These are phyloP conservation scores for Halictus ligatus DNA, from an alignment of 2,888 invertebrate species.

Conservation along the genomic window DNA sequence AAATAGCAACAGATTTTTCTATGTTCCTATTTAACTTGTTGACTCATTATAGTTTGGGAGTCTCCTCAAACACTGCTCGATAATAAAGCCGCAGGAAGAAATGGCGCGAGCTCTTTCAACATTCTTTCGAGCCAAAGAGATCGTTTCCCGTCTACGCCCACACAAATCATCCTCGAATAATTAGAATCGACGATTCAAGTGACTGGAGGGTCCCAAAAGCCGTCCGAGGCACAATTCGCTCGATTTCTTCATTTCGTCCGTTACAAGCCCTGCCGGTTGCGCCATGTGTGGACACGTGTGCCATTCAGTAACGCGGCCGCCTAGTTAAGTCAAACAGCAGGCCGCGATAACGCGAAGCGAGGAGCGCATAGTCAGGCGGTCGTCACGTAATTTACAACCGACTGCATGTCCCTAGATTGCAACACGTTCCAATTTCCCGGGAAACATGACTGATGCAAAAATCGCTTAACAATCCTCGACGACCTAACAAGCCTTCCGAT, in stretches of 20 bases:
- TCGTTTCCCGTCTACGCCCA: neutral
- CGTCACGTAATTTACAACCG: constrained; percentile 54
- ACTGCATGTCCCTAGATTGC: constrained; percentile 27
- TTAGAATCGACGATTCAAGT: neutral
- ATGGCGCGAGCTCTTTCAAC: neutral
- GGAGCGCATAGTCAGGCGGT: constrained; percentile 53
- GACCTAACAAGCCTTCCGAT: neutral
- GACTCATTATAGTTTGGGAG: neutral
- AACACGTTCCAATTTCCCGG: constrained; percentile 21
- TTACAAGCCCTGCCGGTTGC: constrained; percentile 35
- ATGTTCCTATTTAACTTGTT: neutral
- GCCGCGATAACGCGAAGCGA: constrained; percentile 65
- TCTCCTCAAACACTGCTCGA: neutral
- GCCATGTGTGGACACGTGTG: constrained; percentile 64
- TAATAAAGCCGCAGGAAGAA: neutral
- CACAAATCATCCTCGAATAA: neutral
- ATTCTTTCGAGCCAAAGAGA: neutral
- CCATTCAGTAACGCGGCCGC: constrained; percentile 61
- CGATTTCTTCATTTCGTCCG: constrained; percentile 49
- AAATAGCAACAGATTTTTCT: neutral
- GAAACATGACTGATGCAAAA: neutral
- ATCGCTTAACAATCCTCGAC: neutral
- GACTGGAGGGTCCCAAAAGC: neutral
- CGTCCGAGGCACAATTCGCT: constrained; percentile 8
- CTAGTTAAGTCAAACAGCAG: constrained; percentile 70